phyloP scores from a whole-genome alignment of 2,797 vertebrate species.

The Ataeniobius toweri region DNA sequence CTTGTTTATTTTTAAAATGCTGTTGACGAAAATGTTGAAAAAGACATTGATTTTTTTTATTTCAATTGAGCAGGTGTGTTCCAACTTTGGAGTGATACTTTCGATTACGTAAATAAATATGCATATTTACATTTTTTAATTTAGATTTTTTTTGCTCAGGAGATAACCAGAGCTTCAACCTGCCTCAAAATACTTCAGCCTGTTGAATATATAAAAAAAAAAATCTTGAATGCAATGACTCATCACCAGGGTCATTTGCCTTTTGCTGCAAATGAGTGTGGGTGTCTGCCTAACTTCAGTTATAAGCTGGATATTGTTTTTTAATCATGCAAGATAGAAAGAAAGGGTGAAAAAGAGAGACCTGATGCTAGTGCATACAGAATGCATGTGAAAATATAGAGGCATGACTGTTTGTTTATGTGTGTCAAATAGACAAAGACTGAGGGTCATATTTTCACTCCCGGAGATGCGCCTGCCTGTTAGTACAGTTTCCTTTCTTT shows the following conservation, averaged over 20 bases:
- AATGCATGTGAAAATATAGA: slow-evolving; percentile 21
- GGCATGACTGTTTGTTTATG: slow-evolving; percentile 9
- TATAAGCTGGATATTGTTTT: slow-evolving; percentile 82
- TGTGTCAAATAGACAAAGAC: slow-evolving; percentile 45
- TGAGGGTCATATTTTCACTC: slow-evolving; percentile 43
- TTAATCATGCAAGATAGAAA: slow-evolving; percentile 72
- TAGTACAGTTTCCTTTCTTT: slow-evolving; percentile 55
- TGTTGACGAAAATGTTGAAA: not conserved
- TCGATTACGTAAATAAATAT: not conserved
- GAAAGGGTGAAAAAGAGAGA: slow-evolving; percentile 39
- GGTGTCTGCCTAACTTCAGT: slow-evolving; percentile 82
- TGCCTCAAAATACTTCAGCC: slow-evolving; percentile 64
- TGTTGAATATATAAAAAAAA: slow-evolving; percentile 67
- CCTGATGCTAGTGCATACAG: slow-evolving; percentile 33
- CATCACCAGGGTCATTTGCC: slow-evolving; percentile 83
- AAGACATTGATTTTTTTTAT: not conserved
- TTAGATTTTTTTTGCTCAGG: slow-evolving; percentile 39
- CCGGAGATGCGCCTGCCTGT: slow-evolving; percentile 32
- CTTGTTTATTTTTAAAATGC: not conserved
- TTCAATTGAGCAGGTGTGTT: not conserved
- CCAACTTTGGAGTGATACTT: not conserved
- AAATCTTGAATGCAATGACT: slow-evolving; percentile 79
- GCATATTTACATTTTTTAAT: not conserved
- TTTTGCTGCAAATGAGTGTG: slow-evolving; percentile 85
- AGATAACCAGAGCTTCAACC: slow-evolving; percentile 50